phyloP scores from a whole-genome alignment of 2,797 vertebrate species.

The Craterocephalus amniculus region DNA sequence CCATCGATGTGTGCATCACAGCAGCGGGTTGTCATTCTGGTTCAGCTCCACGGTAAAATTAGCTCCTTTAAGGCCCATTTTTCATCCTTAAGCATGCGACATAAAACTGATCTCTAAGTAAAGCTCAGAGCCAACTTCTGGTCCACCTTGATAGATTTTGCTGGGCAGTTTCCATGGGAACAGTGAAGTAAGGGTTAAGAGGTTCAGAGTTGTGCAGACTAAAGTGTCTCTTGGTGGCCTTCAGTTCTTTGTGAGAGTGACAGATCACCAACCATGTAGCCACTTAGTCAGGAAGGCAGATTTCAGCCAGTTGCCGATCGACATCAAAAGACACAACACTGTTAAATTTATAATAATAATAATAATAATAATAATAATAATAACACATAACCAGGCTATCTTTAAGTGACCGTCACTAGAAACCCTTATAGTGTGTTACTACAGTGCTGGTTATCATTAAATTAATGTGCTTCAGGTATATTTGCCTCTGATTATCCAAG shows the following conservation, averaged over 20 bases:
- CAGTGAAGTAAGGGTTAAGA: constrained; percentile 51
- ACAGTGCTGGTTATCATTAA: no score
- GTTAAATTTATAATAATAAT: not conserved
- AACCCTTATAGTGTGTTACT: no score
- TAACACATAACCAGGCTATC: no score
- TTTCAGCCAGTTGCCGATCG: not conserved
- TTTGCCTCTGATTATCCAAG: no score
- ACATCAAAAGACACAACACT: not conserved
- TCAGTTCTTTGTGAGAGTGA: constrained; percentile 29
- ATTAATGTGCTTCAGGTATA: no score
- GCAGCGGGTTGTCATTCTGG: constrained; percentile 49
- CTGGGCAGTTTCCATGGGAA: constrained; percentile 52
- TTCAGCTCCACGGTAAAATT: constrained; percentile 51
- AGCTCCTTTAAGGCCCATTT: constrained; percentile 73
- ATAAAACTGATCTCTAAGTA: constrained; percentile 76
- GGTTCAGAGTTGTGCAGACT: constrained; percentile 42
- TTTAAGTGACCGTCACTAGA: no score
- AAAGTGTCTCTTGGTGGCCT: constrained; percentile 33
- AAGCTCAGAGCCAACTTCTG: constrained; percentile 68
- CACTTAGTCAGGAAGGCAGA: not conserved
- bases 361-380: not conserved
- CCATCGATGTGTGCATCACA: constrained; percentile 60
- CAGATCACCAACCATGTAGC: constrained; percentile 22
- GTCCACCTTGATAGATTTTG: constrained; percentile 48
- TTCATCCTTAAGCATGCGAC: constrained; percentile 79